Evolutionary conservation across 1,140 invertebrate genomes (phyloP).

Genomic region (Drosophila orosa): DNA sequence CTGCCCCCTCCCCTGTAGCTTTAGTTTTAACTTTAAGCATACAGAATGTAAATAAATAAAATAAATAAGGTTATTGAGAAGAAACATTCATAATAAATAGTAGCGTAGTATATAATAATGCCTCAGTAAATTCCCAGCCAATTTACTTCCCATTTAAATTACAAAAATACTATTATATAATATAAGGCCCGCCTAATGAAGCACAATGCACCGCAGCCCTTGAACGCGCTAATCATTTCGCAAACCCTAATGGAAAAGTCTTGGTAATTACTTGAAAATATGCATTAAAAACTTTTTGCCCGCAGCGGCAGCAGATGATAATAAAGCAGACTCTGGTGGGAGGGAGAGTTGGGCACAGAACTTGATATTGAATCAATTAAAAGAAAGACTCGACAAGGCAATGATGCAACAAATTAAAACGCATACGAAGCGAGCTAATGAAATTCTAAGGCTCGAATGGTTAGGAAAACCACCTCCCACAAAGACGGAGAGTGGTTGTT

Average conservation of each 20-base stretch:
- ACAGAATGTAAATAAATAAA: no score
- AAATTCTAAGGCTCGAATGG: conserved; percentile 59
- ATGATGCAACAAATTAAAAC: conserved; percentile 79
- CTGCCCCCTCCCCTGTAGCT: no score
- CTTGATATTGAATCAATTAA: conserved; percentile 72
- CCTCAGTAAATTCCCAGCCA: background rate
- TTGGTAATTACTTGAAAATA: conserved; percentile 64
- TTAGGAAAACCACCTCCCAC: conserved; percentile 20
- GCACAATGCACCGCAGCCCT: conserved; percentile 1
- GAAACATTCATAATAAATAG: background rate
- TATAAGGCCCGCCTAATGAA: conserved; percentile 6
- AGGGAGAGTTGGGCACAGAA: conserved; percentile 20
- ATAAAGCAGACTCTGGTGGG: conserved; percentile 14
- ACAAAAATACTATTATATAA: background rate
- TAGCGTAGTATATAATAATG: background rate
- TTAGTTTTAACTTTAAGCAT: no score
- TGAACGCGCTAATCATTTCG: conserved; percentile 19
- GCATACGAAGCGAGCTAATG: conserved; percentile 67
- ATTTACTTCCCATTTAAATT: background rate
- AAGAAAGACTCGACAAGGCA: conserved; percentile 59
- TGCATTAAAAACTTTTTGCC: conserved; percentile 65
- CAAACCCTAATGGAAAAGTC: conserved; percentile 47
- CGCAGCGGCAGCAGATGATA: conserved; percentile 18
- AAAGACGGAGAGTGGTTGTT: background rate
- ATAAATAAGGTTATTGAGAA: background rate